phyloP scores from a whole-genome alignment of 2,888 invertebrate species.

The Caenorhabditis sp. region DNA sequence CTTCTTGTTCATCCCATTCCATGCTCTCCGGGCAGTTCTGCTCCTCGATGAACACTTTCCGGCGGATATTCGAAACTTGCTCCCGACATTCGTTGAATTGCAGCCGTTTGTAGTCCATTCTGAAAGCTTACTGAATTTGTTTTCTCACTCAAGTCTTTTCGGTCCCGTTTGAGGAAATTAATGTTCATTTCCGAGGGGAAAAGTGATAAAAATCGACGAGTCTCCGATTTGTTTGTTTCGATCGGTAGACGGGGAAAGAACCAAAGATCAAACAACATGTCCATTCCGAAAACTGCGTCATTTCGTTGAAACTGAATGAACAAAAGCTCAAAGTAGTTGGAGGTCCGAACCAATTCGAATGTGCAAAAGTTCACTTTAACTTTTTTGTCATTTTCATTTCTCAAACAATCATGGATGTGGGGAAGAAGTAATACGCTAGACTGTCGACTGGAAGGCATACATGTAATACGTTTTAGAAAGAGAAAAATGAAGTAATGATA shows the following conservation, averaged over 20 bases:
- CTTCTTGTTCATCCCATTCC: slow-evolving; percentile 67
- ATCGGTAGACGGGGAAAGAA: neutral
- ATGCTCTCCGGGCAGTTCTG: slow-evolving; percentile 62
- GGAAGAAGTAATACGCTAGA: slow-evolving; percentile 18
- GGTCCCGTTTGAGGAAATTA: neutral
- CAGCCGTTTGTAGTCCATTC: slow-evolving; percentile 50
- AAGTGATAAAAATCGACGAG: neutral
- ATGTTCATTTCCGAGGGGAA: neutral
- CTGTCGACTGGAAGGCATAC: slow-evolving; percentile 9
- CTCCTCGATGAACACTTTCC: slow-evolving; percentile 65
- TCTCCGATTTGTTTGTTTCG: neutral
- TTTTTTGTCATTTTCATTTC: neutral
- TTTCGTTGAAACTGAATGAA: neutral
- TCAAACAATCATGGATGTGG: slow-evolving; percentile 21
- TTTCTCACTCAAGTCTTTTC: neutral
- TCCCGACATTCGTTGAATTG: slow-evolving; percentile 44
- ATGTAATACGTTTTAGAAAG: slow-evolving; percentile 14
- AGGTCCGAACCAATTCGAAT: neutral
- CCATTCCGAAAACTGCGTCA: neutral
- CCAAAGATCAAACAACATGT: slow-evolving; percentile 7
- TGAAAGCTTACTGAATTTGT: too few species aligned
- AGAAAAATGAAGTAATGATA: slow-evolving; percentile 29
- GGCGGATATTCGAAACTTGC: slow-evolving; percentile 36
- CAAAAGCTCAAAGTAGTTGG: slow-evolving; percentile 6
- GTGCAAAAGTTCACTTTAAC: neutral